Evolutionary conservation across 2,113 vertebrate genomes (phyloP).

Genomic region (Lipotes vexillifer): DNA sequence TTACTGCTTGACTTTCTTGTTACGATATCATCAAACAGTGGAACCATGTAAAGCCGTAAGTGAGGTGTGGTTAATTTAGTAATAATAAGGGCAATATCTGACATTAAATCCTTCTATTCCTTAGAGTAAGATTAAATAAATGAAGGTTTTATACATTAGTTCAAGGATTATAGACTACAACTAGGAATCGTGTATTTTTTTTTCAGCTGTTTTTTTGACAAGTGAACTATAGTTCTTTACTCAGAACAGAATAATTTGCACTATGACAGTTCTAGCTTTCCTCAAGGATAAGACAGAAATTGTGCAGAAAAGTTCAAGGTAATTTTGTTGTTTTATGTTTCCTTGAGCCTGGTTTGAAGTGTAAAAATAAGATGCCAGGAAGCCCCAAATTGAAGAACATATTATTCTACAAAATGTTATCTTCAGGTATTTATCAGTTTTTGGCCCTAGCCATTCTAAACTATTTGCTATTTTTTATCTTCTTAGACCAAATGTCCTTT

Average conservation of each 20-base stretch:
- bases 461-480: conserved; percentile 65
- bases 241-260: conserved; percentile 13
- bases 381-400: conserved; percentile 57
- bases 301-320: conserved; percentile 68
- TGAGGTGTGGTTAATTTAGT: neutral
- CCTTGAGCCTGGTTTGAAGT: conserved; percentile 55
- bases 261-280: conserved; percentile 23
- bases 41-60: neutral
- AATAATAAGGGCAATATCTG: neutral
- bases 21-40: too few relatives aligned
- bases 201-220: neutral
- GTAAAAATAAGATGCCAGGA: conserved; percentile 55
- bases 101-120: neutral
- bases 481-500: conserved; percentile 60
- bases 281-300: conserved; percentile 38
- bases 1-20: neutral
- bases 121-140: neutral
- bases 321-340: conserved; percentile 61
- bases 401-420: conserved; percentile 60
- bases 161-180: neutral
- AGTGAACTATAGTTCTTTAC: conserved; percentile 28
- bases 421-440: conserved; percentile 55
- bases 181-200: neutral
- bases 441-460: conserved; percentile 43
- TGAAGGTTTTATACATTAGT: neutral